Evolutionary conservation across 2,113 vertebrate species (phyloP).

Genomic region (Eira barbara): DNA sequence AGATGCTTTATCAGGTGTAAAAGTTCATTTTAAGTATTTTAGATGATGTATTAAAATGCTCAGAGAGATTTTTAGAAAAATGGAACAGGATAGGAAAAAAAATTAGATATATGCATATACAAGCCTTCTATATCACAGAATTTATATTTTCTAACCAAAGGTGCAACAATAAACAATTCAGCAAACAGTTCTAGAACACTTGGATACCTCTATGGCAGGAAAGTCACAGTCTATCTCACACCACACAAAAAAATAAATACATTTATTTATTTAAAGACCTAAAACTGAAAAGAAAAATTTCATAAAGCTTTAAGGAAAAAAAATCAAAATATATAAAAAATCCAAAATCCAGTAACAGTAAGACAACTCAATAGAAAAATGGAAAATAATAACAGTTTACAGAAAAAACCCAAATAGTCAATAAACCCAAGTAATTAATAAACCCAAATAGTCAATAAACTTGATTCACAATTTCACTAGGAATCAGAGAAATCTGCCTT

Average conservation of each 20-base stretch:
- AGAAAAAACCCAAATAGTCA: not conserved
- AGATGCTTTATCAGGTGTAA: not conserved
- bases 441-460: not conserved
- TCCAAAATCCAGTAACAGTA: not conserved
- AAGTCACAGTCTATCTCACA: not conserved
- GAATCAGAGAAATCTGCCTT: not conserved
- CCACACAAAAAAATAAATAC: not conserved
- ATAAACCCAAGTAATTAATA: not conserved
- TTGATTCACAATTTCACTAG: not conserved
- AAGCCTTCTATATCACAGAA: not conserved
- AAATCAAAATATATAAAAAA: not conserved
- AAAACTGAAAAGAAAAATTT: not conserved
- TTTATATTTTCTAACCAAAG: not conserved
- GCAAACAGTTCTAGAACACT: not conserved
- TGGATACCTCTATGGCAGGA: not conserved
- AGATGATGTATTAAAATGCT: not conserved
- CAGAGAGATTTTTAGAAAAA: not conserved
- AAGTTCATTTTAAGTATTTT: not conserved
- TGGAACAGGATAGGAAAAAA: not conserved
- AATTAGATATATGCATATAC: not conserved
- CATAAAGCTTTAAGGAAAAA: not conserved
- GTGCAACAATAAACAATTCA: not conserved
- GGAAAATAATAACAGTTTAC: not conserved
- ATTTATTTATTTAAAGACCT: not conserved
- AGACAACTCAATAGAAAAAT: not conserved